Evolutionary conservation across 2,888 invertebrate species (phyloP), one percentile per base, ranked within the genome.

Genomic region (Rhogogaster chlorosoma): DNA sequence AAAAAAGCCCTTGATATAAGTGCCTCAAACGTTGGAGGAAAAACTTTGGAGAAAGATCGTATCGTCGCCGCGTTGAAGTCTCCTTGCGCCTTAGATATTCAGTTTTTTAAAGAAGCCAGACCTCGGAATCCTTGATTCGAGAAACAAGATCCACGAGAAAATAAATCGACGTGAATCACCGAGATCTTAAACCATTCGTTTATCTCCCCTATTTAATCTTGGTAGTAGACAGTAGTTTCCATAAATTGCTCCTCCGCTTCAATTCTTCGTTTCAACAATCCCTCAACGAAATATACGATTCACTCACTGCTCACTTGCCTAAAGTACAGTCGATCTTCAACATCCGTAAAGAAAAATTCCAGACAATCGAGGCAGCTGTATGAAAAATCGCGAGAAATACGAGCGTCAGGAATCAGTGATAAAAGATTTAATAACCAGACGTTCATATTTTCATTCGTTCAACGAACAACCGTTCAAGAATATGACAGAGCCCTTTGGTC

Each of bases 401-500:
- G 32, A 67, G 6, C 32, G 29, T 32, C 32, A 15, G 2, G 42
- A 42, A 22, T 73, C 2, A 18, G 2, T 3, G 22, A 18, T 45
- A 4, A 38, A 42, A 26, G 4, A 42, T 22, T 18, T 73, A 26
- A 26, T n/a, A 7, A 38, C 7, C 22, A n/a, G 7, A 3, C 10
- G n/a, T 1, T 2, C 6, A 2, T 4, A 9, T 64, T 12, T 42
- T 38, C 18, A 71, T 26, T 29, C 22, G 42, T 26, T 18, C 15
- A 4, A 3, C 67, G 32, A 32, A 67, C 6, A 67, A 18, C 67
- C 38, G 73, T 7, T 42, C 3, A 73, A 42, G 73, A 45, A 26
- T 73, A 26, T 42, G 73, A 42, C 12, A 26, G 32, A 77, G 77
- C 86, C 87, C 86, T 83, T 87, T 87, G 87, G 87, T 70, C 78